phyloP scores from a whole-genome alignment of 2,797 vertebrate genomes.

The Choloepus didactylus region DNA sequence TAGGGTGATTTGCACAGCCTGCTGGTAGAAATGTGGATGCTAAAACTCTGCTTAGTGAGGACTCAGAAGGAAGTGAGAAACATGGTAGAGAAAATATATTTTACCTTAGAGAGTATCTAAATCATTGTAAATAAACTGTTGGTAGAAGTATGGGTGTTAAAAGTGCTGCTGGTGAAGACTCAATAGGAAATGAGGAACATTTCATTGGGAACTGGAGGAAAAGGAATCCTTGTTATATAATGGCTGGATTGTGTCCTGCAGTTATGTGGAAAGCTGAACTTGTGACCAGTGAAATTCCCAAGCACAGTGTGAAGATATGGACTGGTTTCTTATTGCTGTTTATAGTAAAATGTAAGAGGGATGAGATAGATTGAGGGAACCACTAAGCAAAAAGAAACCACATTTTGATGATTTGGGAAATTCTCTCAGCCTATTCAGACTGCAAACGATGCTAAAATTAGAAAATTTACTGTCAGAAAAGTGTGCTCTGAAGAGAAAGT shows the following conservation, averaged over 20 bases:
- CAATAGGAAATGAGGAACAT: slow-evolving; percentile 23
- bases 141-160: not conserved
- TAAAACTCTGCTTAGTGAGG: not conserved
- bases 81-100: not conserved
- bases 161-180: not conserved
- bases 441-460: not conserved
- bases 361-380: not conserved
- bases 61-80: not conserved
- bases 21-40: slow-evolving; percentile 20
- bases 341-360: slow-evolving; percentile 28
- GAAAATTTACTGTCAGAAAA: not conserved
- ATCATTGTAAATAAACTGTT: slow-evolving; percentile 1
- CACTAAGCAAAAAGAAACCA: not conserved
- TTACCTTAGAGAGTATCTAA: not conserved
- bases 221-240: not conserved
- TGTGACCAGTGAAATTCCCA: not conserved
- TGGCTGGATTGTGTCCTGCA: not conserved
- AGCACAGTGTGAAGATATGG: not conserved
- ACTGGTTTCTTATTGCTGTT: slow-evolving; percentile 10
- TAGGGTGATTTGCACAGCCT: slow-evolving; percentile 34
- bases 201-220: slow-evolving; percentile 33
- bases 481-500: slow-evolving; percentile 6
- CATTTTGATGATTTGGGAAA: slow-evolving; percentile 13
- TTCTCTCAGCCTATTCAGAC: not conserved
- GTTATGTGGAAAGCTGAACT: not conserved